Percentiles rank a stretch among this genome's conserved stretches.
These are phyloP conservation scores for Rousettus madagascariensis DNA, from an alignment of 2,797 vertebrate genomes.

Conservation along the genomic window DNA sequence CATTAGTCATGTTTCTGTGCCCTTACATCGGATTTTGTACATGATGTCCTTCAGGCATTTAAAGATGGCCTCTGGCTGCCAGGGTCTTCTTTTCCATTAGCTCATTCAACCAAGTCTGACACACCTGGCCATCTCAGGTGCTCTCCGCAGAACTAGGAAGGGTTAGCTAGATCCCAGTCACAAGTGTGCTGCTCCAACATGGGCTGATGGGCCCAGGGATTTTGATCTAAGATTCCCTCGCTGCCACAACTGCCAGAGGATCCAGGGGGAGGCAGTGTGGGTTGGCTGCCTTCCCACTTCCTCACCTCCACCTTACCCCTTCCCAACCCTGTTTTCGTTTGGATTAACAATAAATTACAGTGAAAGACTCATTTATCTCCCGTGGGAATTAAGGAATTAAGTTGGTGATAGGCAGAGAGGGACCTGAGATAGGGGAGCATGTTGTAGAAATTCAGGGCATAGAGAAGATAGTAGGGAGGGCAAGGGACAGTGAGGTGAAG, in stretches of 20 bases:
- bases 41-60: not conserved
- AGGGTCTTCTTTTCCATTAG: not conserved
- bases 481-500: not conserved
- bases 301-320: slow-evolving; percentile 44
- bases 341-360: slow-evolving; percentile 80
- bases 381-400: slow-evolving; percentile 76
- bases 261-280: not conserved
- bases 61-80: not conserved
- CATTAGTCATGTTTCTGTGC: not conserved
- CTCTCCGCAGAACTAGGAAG: not conserved
- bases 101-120: not conserved
- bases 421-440: not conserved
- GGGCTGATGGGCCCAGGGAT: not conserved
- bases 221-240: not conserved
- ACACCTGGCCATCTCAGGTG: not conserved
- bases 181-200: not conserved
- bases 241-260: not conserved
- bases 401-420: slow-evolving; percentile 68
- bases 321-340: slow-evolving; percentile 70
- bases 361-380: slow-evolving; percentile 78
- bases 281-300: not conserved
- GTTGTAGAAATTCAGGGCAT: not conserved
- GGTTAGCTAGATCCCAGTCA: not conserved
- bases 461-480: not conserved
- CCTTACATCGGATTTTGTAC: not conserved